Percentiles rank a stretch among this genome's conserved stretches.
Evolutionary conservation across 92 coral and sea anemone species (phyloP).

Genomic region (Actinernus sp.): DNA sequence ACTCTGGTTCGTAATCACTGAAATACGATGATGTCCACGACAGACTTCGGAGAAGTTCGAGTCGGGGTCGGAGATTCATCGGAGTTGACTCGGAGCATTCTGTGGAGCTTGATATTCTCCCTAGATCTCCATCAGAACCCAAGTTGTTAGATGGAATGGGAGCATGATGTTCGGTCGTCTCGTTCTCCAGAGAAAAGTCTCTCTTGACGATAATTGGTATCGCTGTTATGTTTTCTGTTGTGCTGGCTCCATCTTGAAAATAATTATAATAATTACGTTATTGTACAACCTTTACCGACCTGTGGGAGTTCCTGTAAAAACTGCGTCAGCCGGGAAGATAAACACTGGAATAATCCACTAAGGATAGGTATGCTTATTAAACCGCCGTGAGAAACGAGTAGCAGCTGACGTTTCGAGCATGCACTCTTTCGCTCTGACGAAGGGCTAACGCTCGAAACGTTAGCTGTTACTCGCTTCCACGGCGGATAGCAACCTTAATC

Average conservation of each 20-base stretch:
- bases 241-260: not conserved
- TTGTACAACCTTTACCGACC: no score
- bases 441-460: no score
- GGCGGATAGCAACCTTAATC: no score
- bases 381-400: no score
- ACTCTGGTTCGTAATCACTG: slow-evolving; percentile 63
- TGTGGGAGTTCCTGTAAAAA: no score
- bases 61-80: slow-evolving; percentile 7
- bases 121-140: slow-evolving; percentile 1
- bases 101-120: slow-evolving; percentile 2
- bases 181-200: not conserved
- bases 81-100: slow-evolving; percentile 20
- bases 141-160: not conserved
- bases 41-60: slow-evolving; percentile 26
- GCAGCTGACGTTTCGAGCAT: no score
- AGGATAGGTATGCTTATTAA: no score
- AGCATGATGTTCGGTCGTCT: not conserved
- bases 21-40: slow-evolving; percentile 44
- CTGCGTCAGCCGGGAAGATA: no score
- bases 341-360: no score
- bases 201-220: slow-evolving; percentile 16
- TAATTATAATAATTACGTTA: no score
- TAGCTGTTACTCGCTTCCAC: no score
- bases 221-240: not conserved
- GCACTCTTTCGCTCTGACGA: no score